Conservation (phyloP, 2,888 invertebrate species). For the Euplexia lucipara region DNA sequence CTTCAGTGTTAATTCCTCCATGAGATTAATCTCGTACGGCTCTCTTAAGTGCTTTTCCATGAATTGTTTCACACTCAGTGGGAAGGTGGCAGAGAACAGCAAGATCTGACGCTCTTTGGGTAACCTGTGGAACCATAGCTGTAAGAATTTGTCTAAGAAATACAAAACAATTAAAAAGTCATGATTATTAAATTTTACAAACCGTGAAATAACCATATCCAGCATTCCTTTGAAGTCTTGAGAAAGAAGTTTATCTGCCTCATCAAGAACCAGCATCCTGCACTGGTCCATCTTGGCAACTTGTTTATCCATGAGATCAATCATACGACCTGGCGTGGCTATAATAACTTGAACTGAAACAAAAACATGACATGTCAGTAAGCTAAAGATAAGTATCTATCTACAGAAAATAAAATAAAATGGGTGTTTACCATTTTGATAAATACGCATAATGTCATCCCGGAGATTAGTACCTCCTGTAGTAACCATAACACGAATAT, state of each 20-base stretch:
- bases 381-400: not conserved
- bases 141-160: not conserved
- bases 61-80: constrained; percentile 99
- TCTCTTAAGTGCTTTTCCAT: constrained; percentile 99
- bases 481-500: constrained; percentile 99
- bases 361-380: constrained; percentile 27
- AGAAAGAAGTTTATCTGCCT: constrained; percentile 99
- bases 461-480: constrained; percentile 99
- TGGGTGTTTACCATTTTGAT: constrained; percentile 96
- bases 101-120: constrained; percentile 99
- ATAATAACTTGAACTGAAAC: constrained; percentile 98
- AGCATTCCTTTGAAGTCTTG: constrained; percentile 99
- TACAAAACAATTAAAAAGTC: not conserved
- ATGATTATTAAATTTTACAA: constrained; percentile 41
- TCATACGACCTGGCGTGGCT: constrained; percentile 99
- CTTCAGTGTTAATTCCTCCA: constrained; percentile 99
- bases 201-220: constrained; percentile 97
- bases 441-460: constrained; percentile 99
- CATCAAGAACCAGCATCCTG: constrained; percentile 99
- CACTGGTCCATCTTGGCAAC: constrained; percentile 98
- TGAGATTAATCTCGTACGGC: constrained; percentile 99
- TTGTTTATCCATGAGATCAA: constrained; percentile 99
- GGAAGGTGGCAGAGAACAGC: constrained; percentile 99
- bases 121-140: constrained; percentile 90
- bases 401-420: constrained; percentile 25